These are phyloP conservation scores for Hemistola chrysoprasaria DNA, from an alignment of 2,888 invertebrate species.

Conservation along the genomic window DNA sequence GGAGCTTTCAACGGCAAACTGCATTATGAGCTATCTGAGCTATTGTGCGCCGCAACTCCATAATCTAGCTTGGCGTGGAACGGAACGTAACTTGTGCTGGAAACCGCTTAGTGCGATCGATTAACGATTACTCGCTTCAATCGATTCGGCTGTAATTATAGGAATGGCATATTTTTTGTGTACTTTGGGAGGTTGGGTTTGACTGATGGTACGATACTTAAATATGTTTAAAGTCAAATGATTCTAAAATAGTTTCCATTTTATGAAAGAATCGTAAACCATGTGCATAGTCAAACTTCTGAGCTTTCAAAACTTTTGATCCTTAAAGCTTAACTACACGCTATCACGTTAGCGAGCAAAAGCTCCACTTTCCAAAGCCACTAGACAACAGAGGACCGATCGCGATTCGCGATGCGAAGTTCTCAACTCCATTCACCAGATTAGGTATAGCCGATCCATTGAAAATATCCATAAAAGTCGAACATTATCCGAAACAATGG, in stretches of 20 bases:
- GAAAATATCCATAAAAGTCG: constrained; percentile 83
- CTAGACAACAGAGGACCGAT: constrained; percentile 16
- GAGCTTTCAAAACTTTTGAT: too few relatives aligned
- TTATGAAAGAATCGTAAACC: too few relatives aligned
- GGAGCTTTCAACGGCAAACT: constrained; percentile 76
- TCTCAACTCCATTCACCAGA: constrained; percentile 73
- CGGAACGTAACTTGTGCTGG: constrained; percentile 37
- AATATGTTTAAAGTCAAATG: too few relatives aligned
- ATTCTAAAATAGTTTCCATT: too few relatives aligned
- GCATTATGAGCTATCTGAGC: constrained; percentile 78
- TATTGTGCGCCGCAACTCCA: constrained; percentile 59
- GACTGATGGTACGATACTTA: too few relatives aligned
- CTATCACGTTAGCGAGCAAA: constrained; percentile 1
- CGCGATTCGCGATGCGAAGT: constrained; percentile 45
- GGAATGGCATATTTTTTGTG: background rate
- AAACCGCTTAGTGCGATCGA: constrained; percentile 7
- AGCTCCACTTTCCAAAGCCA: constrained; percentile 9
- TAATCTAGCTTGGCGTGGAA: constrained; percentile 53
- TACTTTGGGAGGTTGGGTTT: too few relatives aligned
- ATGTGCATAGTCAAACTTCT: too few relatives aligned
- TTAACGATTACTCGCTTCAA: constrained; percentile 5
- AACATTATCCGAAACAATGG: constrained; percentile 81
- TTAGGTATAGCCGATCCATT: constrained; percentile 79
- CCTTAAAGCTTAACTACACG: background rate
- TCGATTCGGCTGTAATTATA: constrained; percentile 5